Evolutionary conservation across 2,888 invertebrate genomes (phyloP), one percentile per base, ranked within the genome.

Genomic region (Vesta saturnalis): DNA sequence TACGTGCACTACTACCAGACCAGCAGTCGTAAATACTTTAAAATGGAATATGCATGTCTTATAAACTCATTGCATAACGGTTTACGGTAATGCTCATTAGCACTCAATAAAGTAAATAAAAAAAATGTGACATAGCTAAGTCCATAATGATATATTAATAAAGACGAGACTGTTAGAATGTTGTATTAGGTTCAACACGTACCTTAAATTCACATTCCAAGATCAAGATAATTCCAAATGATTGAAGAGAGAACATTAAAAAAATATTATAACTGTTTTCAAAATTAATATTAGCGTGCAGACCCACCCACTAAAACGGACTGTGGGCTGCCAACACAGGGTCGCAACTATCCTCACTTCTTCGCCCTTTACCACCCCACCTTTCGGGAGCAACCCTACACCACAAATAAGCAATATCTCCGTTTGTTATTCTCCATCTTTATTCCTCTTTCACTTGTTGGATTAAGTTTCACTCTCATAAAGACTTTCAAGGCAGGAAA

Each of bases 281-380:
- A 57, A 67, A 62, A 52, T 60, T n/a, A n/a, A n/a, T n/a, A n/a
- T n/a, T n/a, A n/a, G n/a, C n/a, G n/a, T 69, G 52, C 72, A 64
- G 61, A 74, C 71, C 74, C 75, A 74, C 74, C 75, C 75, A 73
- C 74, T 66, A 67, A 72, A 74, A 74, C 73, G 72, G 71, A 73
- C 74, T 74, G 73, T 70, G 74, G 73, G 71, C 69, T 62, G 70
- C 67, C 67, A 64, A 65, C 69, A 66, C 62, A 72, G 73, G 74
- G 73, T 72, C 66, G 81, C 80, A 79, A 80, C 78, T 81, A 82
- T 82, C 83, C 79, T 80, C 80, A 81, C 81, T 80, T 83, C 83
- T 83, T 71, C 65, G 60, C 71, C 70, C 62, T 59, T 64, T 64
- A 47, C 72, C 67, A 43, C 62, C 64, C 59, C 67, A 65, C 61